Evolutionary conservation across 2,888 invertebrate genomes (phyloP).

Genomic region (Acleris literana): DNA sequence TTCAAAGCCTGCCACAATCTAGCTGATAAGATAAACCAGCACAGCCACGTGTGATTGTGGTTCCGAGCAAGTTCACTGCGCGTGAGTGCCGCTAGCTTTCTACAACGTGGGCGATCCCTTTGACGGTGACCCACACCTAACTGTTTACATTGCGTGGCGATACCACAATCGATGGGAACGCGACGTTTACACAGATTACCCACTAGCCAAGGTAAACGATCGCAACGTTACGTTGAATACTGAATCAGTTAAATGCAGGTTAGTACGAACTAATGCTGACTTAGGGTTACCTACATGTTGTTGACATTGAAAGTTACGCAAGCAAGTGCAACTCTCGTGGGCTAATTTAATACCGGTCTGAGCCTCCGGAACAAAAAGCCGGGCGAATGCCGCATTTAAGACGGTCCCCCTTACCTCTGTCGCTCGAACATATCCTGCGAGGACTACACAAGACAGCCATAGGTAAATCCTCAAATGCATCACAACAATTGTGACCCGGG

Average conservation of each 20-base stretch:
- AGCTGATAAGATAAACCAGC: slow-evolving; percentile 5
- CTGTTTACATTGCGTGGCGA: slow-evolving; percentile 31
- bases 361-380: slow-evolving; percentile 69
- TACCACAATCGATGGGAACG: slow-evolving; percentile 23
- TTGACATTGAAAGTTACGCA: slow-evolving; percentile 83
- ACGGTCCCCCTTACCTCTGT: slow-evolving; percentile 87
- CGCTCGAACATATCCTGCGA: slow-evolving; percentile 89
- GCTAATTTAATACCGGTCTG: slow-evolving; percentile 48
- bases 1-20: slow-evolving; percentile 3
- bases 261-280: slow-evolving; percentile 15
- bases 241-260: slow-evolving; percentile 19
- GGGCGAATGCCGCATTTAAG: slow-evolving; percentile 76
- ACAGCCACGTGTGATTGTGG: slow-evolving; percentile 28
- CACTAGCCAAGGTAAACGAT: slow-evolving; percentile 16
- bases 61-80: slow-evolving; percentile 25
- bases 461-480: slow-evolving; percentile 91
- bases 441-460: slow-evolving; percentile 88
- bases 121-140: slow-evolving; percentile 23
- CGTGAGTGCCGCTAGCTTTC: slow-evolving; percentile 22
- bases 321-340: slow-evolving; percentile 59
- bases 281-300: slow-evolving; percentile 45
- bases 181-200: slow-evolving; percentile 32
- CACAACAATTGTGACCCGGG: slow-evolving; percentile 80
- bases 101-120: slow-evolving; percentile 33
- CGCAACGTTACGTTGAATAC: slow-evolving; percentile 3